These are phyloP conservation scores for Helicorthomorpha holstii DNA, from an alignment of 1,140 invertebrate genomes.

Conservation along the genomic window DNA sequence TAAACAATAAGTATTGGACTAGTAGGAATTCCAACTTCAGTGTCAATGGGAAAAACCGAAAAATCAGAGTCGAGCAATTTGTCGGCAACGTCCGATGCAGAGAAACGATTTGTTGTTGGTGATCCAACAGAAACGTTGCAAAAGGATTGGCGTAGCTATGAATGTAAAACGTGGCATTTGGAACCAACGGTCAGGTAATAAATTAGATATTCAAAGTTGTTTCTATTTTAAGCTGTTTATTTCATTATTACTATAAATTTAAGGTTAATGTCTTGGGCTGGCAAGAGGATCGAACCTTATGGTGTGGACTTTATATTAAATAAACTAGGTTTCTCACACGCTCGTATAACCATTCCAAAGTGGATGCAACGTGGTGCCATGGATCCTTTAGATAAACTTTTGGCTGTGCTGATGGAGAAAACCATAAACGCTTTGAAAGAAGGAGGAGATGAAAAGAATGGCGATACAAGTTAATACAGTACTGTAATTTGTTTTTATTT, in stretches of 20 bases:
- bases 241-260: conserved; percentile 7
- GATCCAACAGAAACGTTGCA: conserved; percentile 32
- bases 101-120: conserved; percentile 15
- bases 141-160: conserved; percentile 79
- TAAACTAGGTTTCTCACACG: conserved; percentile 90
- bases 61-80: not conserved
- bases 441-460: not conserved
- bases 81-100: conserved; percentile 16
- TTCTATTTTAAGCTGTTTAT: not conserved
- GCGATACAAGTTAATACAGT: no score
- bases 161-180: conserved; percentile 92
- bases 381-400: conserved; percentile 80
- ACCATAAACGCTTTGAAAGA: conserved; percentile 18
- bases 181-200: conserved; percentile 83
- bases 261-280: conserved; percentile 82
- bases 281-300: conserved; percentile 89
- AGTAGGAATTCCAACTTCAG: no score
- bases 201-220: conserved; percentile 8
- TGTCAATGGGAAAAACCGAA: not conserved
- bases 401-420: conserved; percentile 30
- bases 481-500: no score
- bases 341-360: conserved; percentile 93
- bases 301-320: conserved; percentile 94
- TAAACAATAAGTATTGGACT: no score
- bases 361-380: conserved; percentile 96